phyloP scores from a whole-genome alignment of 2,113 vertebrate species.

The Galemys pyrenaicus region DNA sequence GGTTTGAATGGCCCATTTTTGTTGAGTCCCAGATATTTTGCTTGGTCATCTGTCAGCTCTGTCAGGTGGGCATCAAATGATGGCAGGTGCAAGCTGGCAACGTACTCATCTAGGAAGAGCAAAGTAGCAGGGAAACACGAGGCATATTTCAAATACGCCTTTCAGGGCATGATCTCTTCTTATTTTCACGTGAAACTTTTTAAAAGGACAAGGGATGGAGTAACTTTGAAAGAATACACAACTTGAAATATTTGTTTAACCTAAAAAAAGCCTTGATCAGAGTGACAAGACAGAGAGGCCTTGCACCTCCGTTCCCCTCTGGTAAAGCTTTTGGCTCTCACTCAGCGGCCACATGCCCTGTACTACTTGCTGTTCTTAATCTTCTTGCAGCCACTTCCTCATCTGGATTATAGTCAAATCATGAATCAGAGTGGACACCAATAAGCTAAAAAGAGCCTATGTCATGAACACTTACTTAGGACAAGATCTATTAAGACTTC shows the following conservation, averaged over 20 bases:
- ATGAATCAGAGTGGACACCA: not conserved
- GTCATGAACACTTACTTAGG: not conserved
- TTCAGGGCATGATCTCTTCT: not conserved
- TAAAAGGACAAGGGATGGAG: not conserved
- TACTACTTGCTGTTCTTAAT: not conserved
- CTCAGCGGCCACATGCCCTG: not conserved
- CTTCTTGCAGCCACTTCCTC: not conserved
- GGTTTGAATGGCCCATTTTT: slow-evolving; percentile 93
- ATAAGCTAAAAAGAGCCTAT: not conserved
- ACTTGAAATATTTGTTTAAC: slow-evolving; percentile 1
- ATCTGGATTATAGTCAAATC: not conserved
- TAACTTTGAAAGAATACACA: not conserved
- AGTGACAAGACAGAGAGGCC: not conserved
- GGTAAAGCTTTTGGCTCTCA: not conserved
- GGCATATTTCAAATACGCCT: not conserved
- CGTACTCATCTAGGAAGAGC: slow-evolving; percentile 87
- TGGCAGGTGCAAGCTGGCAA: slow-evolving; percentile 91
- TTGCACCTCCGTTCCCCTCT: not conserved
- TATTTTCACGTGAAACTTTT: not conserved
- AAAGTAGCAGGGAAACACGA: not conserved
- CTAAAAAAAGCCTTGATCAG: not conserved
- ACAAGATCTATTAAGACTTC: not conserved
- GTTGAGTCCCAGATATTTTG: slow-evolving; percentile 92
- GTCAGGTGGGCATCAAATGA: slow-evolving; percentile 92
- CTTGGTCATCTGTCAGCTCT: slow-evolving; percentile 90